These are phyloP conservation scores for Heliconius charithonia DNA, from an alignment of 2,888 invertebrate species.

Conservation along the genomic window DNA sequence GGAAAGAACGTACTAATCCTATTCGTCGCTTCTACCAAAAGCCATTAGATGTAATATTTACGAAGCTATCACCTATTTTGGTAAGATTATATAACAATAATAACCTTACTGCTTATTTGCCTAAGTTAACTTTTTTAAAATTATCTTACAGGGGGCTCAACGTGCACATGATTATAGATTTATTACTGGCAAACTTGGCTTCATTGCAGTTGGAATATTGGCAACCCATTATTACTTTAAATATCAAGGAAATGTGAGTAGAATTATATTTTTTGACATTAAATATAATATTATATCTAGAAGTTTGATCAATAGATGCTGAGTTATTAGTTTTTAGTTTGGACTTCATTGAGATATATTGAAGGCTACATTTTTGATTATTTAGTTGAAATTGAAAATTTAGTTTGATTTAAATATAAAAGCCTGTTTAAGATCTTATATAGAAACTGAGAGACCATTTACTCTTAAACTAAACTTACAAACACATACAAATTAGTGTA, in stretches of 20 bases:
- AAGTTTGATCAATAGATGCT: too few species aligned
- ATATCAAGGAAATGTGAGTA: conserved; percentile 90
- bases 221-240: conserved; percentile 89
- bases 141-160: conserved; percentile 82
- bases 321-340: too few species aligned
- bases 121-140: neutral
- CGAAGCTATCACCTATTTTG: conserved; percentile 83
- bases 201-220: conserved; percentile 81
- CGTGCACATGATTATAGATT: conserved; percentile 84
- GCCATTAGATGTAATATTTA: conserved; percentile 87
- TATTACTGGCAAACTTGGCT: conserved; percentile 85
- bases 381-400: too few species aligned
- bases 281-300: too few species aligned
- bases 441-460: too few species aligned
- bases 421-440: too few species aligned
- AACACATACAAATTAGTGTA: too few species aligned
- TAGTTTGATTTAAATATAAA: too few species aligned
- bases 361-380: too few species aligned
- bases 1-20: conserved; percentile 88
- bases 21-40: conserved; percentile 89
- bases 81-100: conserved; percentile 82
- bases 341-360: too few species aligned
- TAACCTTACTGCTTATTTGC: conserved; percentile 46
- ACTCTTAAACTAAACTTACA: too few species aligned
- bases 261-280: neutral